Evolutionary conservation across 1,140 invertebrate genomes (phyloP).

Genomic region (Nephila pilipes): DNA sequence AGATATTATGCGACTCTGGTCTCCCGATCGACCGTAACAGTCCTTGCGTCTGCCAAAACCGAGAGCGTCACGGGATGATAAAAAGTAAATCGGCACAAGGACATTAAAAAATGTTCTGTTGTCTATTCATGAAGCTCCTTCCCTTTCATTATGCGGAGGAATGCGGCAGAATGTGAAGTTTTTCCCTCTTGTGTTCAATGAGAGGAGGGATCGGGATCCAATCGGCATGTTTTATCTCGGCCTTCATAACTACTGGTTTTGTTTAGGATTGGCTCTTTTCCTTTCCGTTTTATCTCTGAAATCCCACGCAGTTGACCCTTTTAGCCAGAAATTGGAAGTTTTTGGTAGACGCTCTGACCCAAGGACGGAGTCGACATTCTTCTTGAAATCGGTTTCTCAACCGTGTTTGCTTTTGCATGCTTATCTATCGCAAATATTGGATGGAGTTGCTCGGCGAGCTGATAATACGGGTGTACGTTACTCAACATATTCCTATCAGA

Average conservation of each 20-base stretch:
- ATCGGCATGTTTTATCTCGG: background rate
- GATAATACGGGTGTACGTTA: background rate
- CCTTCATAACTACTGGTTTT: conserved; percentile 30
- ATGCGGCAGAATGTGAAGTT: background rate
- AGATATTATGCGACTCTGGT: too few species aligned
- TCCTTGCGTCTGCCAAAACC: background rate
- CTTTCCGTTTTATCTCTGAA: background rate
- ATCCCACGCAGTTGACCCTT: conserved; percentile 24
- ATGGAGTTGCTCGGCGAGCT: background rate
- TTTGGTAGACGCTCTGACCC: background rate
- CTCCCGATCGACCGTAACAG: background rate
- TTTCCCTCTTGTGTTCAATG: background rate
- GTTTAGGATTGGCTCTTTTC: background rate
- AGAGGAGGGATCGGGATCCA: background rate
- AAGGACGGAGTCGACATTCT: background rate
- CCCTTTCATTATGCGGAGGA: conserved; percentile 25
- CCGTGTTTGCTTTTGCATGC: background rate
- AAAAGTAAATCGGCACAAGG: conserved; percentile 21
- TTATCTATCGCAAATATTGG: background rate
- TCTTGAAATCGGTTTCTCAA: background rate
- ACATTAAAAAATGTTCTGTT: conserved; percentile 15
- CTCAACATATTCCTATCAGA: too few species aligned
- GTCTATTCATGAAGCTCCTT: conserved; percentile 18
- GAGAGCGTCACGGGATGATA: background rate
- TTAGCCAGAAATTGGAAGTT: background rate